These are phyloP conservation scores for Zosterops borbonicus DNA, from an alignment of 2,113 vertebrate species.

Conservation along the genomic window DNA sequence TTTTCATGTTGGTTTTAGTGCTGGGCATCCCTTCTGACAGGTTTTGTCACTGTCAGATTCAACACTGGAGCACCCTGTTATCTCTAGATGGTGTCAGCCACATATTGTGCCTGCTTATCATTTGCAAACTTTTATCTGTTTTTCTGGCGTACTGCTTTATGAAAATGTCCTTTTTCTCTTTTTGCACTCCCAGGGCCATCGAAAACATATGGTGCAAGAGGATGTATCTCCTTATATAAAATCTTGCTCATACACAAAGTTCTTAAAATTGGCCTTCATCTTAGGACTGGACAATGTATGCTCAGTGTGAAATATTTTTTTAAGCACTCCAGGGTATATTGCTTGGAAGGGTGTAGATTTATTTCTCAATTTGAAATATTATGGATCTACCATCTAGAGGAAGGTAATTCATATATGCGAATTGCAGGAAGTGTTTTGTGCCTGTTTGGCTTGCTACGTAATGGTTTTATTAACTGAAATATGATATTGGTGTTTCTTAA, in stretches of 20 bases:
- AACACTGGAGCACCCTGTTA: not conserved
- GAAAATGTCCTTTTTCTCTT: not conserved
- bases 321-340: constrained; percentile 25
- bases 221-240: not conserved
- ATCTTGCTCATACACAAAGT: not conserved
- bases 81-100: not conserved
- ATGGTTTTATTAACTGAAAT: constrained; percentile 12
- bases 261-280: not conserved
- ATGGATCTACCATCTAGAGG: not conserved
- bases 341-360: not conserved
- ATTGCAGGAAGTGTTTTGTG: not conserved
- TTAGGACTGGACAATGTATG: not conserved
- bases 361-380: not conserved
- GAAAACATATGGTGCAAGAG: not conserved
- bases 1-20: not conserved
- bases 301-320: not conserved
- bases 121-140: not conserved
- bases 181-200: constrained; percentile 11
- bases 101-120: not conserved
- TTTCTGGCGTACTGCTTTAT: not conserved
- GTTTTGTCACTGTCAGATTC: not conserved
- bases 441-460: not conserved
- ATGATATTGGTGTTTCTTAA: not conserved
- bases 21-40: not conserved
- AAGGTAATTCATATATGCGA: not conserved